phyloP scores from a whole-genome alignment of 1,140 invertebrate genomes.

The Drosophila novamexicana region DNA sequence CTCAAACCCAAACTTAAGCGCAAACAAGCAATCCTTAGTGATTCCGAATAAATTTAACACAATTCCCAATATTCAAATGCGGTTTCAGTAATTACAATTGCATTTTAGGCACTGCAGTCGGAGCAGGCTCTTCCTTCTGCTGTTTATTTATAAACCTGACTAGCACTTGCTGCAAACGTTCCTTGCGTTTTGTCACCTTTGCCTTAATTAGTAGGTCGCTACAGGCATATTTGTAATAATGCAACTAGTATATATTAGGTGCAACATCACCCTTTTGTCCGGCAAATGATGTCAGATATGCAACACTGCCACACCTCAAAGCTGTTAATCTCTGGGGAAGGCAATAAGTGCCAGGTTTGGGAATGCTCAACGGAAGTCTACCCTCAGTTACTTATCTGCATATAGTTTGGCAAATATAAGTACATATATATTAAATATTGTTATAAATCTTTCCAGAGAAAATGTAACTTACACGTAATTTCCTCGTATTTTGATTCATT shows the following conservation, averaged over 20 bases:
- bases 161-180: conserved; percentile 6
- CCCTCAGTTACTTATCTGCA: too few species aligned
- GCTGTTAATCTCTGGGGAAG: too few species aligned
- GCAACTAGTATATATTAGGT: too few species aligned
- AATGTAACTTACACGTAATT: too few species aligned
- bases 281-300: background rate
- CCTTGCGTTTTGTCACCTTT: conserved; percentile 7
- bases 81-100: conserved; percentile 5
- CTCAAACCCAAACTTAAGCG: background rate
- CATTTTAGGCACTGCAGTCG: background rate
- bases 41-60: conserved; percentile 10
- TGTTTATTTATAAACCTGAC: conserved; percentile 28
- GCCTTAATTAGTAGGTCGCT: conserved; percentile 6
- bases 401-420: too few species aligned
- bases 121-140: background rate
- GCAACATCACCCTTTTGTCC: too few species aligned
- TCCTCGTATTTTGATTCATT: too few species aligned
- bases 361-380: too few species aligned
- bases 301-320: background rate
- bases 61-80: conserved; percentile 3
- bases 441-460: too few species aligned
- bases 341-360: too few species aligned
- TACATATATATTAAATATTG: too few species aligned
- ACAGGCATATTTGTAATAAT: background rate
- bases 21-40: background rate